Base-by-base conservation (phyloP, 1,140 invertebrate genomes). In the Papilio polytes region DNA sequence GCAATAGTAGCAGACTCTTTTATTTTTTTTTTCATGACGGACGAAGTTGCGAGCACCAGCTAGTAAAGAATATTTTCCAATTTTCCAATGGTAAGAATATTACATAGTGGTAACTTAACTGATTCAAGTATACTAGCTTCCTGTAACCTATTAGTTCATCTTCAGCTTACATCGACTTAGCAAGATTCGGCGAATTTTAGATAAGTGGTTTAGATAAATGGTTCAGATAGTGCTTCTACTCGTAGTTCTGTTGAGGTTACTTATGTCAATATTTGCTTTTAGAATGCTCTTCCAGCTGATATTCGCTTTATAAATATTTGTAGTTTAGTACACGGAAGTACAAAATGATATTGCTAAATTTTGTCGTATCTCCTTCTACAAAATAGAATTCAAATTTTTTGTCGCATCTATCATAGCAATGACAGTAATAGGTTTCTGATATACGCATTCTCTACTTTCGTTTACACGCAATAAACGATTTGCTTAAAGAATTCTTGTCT, bases 371-470 rank as follows among this genome's bases (percentile, higher is more conserved):
- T 36, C 51, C 20, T 56, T 78, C 59, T 18, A 78, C 53, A 59
- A 78, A 59, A 78, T 41, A 20, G 18, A 3, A 76, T 76, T 76
- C 48, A 31, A 46, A 51, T 53, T 56, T n/a, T 59, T 41, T 59
- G 51, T 78, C 53, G 8, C 76, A 78, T 78, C 53, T 41, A 78
- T 78, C 76, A 78, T 78, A 59, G 31, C 22, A 59, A 59, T 78
- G 76, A 78, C 76, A 78, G 76, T 78, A 78, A 59, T 56, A 77
- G 74, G 74, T 77, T 31, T 76, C 13, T 53, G 44, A 76, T 76
- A 36, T 77, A 56, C 41, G 51, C 26, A 41, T 78, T 59, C 51
- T 12, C 20, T 20, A 78, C 36, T 78, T 59, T 15, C 26, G 7
- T 36, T 78, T 78, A 44, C 22, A 46, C 51, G n/a, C 51, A 59